Percentiles rank a stretch among this genome's conserved stretches.
These are phyloP conservation scores for Xanthorhoe designata DNA, from an alignment of 2,888 invertebrate genomes.

Conservation along the genomic window DNA sequence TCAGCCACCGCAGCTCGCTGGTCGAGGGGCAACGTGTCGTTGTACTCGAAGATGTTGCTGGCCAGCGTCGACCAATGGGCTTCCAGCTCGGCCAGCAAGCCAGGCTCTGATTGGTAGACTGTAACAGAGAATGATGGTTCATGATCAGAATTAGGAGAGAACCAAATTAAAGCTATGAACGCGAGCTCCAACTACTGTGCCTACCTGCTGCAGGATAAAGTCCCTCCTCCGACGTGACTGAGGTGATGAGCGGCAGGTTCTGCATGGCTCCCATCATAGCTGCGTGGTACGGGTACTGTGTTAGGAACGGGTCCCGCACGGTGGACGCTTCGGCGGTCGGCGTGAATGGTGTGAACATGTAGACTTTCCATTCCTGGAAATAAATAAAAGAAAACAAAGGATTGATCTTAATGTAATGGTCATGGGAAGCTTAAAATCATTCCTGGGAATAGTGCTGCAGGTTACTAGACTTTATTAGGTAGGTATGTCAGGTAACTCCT, in stretches of 20 bases:
- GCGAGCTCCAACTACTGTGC: too few relatives aligned
- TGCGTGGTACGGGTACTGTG: constrained; percentile 87
- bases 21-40: constrained; percentile 82
- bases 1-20: constrained; percentile 75
- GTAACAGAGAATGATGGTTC: constrained; percentile 11
- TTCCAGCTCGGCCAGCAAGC: constrained; percentile 80
- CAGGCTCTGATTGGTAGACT: constrained; percentile 69
- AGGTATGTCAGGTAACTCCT: too few relatives aligned
- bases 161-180: too few relatives aligned
- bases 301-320: constrained; percentile 86
- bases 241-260: constrained; percentile 89
- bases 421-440: too few relatives aligned
- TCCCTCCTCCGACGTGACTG: constrained; percentile 90
- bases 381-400: not conserved
- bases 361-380: constrained; percentile 78
- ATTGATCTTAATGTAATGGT: too few relatives aligned
- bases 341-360: constrained; percentile 90
- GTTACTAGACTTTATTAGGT: too few relatives aligned
- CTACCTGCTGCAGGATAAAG: constrained; percentile 90
- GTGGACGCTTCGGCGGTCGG: constrained; percentile 87
- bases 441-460: too few relatives aligned
- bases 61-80: constrained; percentile 86
- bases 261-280: constrained; percentile 86
- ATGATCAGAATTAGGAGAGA: not conserved
- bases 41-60: constrained; percentile 87